Evolutionary conservation across 2,888 invertebrate species (phyloP).

Genomic region (Ochlodes sylvanus): DNA sequence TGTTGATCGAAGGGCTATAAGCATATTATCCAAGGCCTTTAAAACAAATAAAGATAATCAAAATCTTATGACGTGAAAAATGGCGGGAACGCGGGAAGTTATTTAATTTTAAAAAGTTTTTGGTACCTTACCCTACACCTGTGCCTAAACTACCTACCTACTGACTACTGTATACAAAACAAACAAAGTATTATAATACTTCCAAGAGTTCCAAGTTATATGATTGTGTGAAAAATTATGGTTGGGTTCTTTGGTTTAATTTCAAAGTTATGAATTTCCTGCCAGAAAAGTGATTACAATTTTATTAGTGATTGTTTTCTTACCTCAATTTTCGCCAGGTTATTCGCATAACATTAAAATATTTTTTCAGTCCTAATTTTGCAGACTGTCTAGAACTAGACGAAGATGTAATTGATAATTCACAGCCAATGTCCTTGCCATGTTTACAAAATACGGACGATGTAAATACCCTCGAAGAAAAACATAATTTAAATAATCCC

Average conservation of each 20-base stretch:
- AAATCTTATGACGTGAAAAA: background rate
- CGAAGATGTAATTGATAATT: conserved; percentile 61
- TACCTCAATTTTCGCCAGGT: background rate
- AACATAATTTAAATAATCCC: conserved; percentile 4
- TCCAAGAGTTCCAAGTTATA: no score
- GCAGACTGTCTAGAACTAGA: conserved; percentile 68
- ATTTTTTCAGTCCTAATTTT: conserved; percentile 59
- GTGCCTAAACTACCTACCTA: no score
- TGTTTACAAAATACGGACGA: conserved; percentile 46
- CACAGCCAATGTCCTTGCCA: conserved; percentile 71
- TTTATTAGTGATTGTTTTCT: background rate
- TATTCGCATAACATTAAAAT: no score
- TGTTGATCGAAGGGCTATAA: no score
- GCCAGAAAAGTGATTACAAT: conserved; percentile 18
- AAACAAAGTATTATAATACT: no score
- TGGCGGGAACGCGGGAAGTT: background rate
- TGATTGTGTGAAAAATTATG: no score
- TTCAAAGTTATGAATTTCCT: conserved; percentile 17
- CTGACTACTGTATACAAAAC: no score
- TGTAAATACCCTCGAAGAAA: background rate
- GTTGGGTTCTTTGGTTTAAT: no score
- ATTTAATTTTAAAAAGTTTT: no score
- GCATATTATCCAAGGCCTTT: no score
- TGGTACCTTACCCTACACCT: no score
- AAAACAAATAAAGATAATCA: no score